Conservation (phyloP, 2,113 vertebrate genomes). For the Gyps fulvus region DNA sequence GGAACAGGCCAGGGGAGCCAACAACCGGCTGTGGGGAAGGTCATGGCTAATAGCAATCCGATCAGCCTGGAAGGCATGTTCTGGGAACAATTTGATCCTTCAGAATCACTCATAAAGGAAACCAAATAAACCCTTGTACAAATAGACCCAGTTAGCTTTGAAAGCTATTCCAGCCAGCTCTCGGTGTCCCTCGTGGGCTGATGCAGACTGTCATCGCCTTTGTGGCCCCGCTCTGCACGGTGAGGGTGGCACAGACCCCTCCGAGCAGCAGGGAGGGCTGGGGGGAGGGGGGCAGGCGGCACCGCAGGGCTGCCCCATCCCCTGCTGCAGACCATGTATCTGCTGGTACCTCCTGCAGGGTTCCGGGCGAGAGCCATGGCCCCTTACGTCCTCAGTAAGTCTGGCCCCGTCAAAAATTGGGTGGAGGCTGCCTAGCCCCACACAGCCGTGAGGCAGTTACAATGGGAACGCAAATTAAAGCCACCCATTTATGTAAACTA, state of each 20-base stretch:
- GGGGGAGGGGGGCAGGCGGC: background rate
- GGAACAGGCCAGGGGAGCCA: background rate
- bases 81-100: background rate
- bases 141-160: background rate
- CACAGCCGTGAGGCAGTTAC: background rate
- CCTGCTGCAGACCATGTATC: background rate
- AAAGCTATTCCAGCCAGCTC: background rate
- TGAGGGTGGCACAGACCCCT: background rate
- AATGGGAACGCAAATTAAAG: background rate
- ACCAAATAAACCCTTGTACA: background rate
- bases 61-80: background rate
- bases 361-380: rapidly evolving
- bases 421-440: background rate
- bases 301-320: background rate
- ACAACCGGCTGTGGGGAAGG: background rate
- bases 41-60: background rate
- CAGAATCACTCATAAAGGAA: background rate
- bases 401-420: background rate
- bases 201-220: background rate
- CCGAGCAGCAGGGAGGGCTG: rapidly evolving
- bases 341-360: background rate
- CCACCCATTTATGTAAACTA: constrained; percentile 42
- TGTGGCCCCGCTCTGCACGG: rapidly evolving
- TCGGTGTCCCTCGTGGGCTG: rapidly evolving
- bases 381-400: background rate